A percentile compares a stretch with the other conserved stretches of the same genome.
Evolutionary conservation across 2,888 invertebrate species (phyloP).

Genomic region (Petrolisthes cinctipes): DNA sequence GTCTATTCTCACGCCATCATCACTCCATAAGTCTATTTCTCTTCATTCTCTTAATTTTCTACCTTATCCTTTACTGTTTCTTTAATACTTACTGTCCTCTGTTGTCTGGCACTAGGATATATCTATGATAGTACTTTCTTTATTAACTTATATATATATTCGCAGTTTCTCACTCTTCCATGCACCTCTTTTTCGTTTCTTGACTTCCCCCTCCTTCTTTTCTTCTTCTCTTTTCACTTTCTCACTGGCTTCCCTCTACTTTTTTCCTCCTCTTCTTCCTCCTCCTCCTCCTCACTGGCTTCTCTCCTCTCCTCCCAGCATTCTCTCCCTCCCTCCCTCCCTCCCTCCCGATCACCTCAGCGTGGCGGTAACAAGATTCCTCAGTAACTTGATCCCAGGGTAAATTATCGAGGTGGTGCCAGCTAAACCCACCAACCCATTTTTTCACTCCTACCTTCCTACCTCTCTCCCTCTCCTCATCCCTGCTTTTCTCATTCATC

Average conservation of each 20-base stretch:
- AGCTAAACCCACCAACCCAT: neutral
- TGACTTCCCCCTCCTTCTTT: neutral
- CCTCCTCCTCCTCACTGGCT: neutral
- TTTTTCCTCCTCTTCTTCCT: neutral
- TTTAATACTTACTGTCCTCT: too few relatives aligned
- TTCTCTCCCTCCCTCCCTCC: neutral
- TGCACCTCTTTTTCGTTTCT: too few relatives aligned
- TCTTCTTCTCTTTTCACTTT: neutral
- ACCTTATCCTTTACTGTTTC: neutral
- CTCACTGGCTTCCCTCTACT: neutral
- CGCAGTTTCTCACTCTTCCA: too few relatives aligned
- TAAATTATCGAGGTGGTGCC: conserved; percentile 39
- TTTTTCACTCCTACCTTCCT: neutral
- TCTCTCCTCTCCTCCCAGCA: neutral
- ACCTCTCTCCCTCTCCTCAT: conserved; percentile 9
- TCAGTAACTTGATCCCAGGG: conserved; percentile 36
- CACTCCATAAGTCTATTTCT: neutral
- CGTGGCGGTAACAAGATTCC: conserved; percentile 43
- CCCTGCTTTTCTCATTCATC: conserved; percentile 19
- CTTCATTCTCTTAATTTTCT: neutral
- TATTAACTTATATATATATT: too few relatives aligned
- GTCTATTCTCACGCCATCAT: too few relatives aligned
- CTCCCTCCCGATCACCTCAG: conserved; percentile 24
- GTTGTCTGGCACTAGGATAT: too few relatives aligned
- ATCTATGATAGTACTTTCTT: too few relatives aligned